Evolutionary conservation across 2,113 vertebrate species (phyloP), one percentile per base, ranked within the genome.

Genomic region (Murina feae): DNA sequence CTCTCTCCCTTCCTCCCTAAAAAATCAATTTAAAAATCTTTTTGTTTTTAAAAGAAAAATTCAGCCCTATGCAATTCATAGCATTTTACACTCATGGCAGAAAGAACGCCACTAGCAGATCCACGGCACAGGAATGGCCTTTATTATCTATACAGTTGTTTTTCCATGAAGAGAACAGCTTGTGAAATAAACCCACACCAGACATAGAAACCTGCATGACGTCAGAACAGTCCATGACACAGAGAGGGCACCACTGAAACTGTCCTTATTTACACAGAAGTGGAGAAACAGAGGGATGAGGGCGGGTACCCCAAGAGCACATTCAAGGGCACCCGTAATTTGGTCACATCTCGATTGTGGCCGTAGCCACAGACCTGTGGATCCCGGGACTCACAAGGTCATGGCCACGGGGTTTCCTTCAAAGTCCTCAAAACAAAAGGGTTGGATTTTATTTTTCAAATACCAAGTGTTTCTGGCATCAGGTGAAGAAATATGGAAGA

Each of bases 141-240:
- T 98, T 97, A 97, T 95, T 98, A 88, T 89, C 79, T 94, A 84
- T 68, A 91, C 84, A 93, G 42, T 85, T 76, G 81, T 85, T 96
- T 97, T 97, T 98, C 98, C 97, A 98, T 96, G 97, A 97, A 97
- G 88, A 96, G 66, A 81, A 97, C 82, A 95, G 94, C 66, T 96
- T 96, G 96, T 94, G 95, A 97, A 96, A 87, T 55, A 94, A 96
- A 95, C 65, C 96, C 97, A 98, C 98, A 97, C 96, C 96, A 97
- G 63, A 92, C 93, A 93, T 71, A 95, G 96, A 97, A 28, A 69
- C 53, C 44, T 32, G 96, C 97, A 94, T 85, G 96, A 90, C 97
- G 94, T 72, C 89, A 81, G 95, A 92, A 96, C 93, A 93, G 96
- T 83, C 94, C 84, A 2, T 95, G 97, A 97, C 96, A 97, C 95